Evolutionary conservation across 2,797 vertebrate species (phyloP).

Genomic region (Sardinella longiceps): DNA sequence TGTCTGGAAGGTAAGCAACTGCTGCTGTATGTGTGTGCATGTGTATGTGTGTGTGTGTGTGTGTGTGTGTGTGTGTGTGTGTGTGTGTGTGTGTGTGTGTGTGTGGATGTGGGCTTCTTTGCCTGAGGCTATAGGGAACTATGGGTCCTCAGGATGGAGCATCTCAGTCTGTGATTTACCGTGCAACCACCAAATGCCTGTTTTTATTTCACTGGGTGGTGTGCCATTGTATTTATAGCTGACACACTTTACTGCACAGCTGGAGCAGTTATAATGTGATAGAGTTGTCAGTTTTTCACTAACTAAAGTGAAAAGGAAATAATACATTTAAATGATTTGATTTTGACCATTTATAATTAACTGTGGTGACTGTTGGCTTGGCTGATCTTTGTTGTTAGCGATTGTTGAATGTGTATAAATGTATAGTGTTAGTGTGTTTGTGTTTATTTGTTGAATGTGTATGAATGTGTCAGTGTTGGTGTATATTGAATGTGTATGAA

Average conservation of each 20-base stretch:
- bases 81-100: background rate
- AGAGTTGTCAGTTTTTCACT: background rate
- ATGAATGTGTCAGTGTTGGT: too few species aligned
- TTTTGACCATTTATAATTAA: background rate
- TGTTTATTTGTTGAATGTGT: too few species aligned
- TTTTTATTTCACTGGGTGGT: background rate
- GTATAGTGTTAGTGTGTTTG: too few species aligned
- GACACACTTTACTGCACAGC: background rate
- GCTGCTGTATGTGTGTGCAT: too few species aligned
- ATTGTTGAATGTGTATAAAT: too few species aligned
- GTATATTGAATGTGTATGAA: too few species aligned
- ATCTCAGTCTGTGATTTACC: background rate
- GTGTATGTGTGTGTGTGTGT: background rate
- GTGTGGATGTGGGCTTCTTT: background rate
- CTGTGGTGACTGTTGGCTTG: background rate
- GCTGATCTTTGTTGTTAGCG: background rate
- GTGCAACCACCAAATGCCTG: background rate
- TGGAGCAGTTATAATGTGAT: background rate
- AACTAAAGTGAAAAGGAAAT: background rate
- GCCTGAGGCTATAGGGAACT: background rate
- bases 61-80: too few species aligned
- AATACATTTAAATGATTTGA: background rate
- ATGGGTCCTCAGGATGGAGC: background rate
- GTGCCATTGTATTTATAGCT: background rate
- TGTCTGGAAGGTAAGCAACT: too few species aligned